Percentiles rank a stretch among this genome's conserved stretches.
Evolutionary conservation across 2,888 invertebrate genomes (phyloP).

Genomic region (Isotomurus palustris): DNA sequence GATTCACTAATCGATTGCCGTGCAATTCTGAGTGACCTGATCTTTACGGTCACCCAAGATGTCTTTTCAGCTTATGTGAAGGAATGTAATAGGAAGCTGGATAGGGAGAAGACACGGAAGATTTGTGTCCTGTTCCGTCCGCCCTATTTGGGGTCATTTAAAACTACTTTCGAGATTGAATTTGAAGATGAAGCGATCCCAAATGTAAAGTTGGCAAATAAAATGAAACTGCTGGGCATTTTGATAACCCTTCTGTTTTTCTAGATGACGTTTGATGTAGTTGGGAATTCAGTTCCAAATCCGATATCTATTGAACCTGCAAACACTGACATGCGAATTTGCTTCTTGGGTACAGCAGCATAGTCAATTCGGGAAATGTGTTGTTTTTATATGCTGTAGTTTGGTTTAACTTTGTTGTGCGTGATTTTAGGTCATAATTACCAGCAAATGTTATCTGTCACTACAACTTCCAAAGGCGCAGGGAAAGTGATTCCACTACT

Average conservation of each 20-base stretch:
- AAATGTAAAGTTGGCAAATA: neutral
- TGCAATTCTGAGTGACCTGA: conserved; percentile 3
- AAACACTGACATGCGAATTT: conserved; percentile 27
- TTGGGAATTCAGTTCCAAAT: conserved; percentile 16
- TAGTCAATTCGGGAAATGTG: neutral
- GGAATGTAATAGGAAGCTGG: conserved; percentile 7
- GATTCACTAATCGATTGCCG: too few relatives aligned
- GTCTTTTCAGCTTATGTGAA: conserved; percentile 12
- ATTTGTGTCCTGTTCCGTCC: conserved; percentile 16
- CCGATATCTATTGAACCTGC: conserved; percentile 17
- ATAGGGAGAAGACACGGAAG: neutral
- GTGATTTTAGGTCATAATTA: conserved; percentile 22
- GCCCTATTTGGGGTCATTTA: conserved; percentile 11
- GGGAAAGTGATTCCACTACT: conserved; percentile 21
- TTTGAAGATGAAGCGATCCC: conserved; percentile 6
- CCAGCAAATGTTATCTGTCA: conserved; percentile 13
- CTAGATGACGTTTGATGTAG: conserved; percentile 12
- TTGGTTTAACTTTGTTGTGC: too few relatives aligned
- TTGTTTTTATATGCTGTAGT: neutral
- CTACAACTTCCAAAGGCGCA: conserved; percentile 6
- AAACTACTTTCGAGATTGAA: conserved; percentile 6
- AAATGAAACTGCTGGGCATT: too few relatives aligned
- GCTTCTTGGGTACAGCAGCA: conserved; percentile 25
- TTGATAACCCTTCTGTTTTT: too few relatives aligned
- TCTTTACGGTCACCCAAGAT: neutral